Evolutionary conservation across 1,140 invertebrate species (phyloP).

Genomic region (Cephus cinctus): DNA sequence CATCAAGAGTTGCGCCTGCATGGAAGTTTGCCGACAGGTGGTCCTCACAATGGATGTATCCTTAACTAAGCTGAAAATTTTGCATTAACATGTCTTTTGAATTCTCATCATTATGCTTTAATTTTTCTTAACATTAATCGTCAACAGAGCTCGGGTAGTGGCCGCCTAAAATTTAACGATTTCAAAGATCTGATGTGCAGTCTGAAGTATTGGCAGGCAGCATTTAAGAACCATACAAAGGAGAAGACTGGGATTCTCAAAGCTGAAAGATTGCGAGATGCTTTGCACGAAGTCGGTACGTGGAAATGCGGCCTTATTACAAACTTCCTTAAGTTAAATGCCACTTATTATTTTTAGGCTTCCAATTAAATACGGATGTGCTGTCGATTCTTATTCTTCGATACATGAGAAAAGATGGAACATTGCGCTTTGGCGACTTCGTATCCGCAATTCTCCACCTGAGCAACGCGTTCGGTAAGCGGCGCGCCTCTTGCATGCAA

Average conservation of each 20-base stretch:
- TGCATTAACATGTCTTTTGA: conserved; percentile 3
- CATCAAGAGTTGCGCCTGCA: conserved; percentile 89
- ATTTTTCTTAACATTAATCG: conserved; percentile 46
- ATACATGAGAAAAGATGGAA: conserved; percentile 92
- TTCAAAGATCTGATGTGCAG: conserved; percentile 93
- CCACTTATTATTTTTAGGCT: conserved; percentile 58
- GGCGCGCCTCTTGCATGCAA: conserved; percentile 6
- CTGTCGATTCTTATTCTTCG: conserved; percentile 78
- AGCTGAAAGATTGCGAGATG: conserved; percentile 82
- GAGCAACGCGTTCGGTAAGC: conserved; percentile 83
- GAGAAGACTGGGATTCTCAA: conserved; percentile 88
- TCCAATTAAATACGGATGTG: conserved; percentile 81
- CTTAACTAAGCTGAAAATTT: conserved; percentile 32
- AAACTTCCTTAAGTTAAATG: conserved; percentile 6
- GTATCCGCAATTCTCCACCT: conserved; percentile 87
- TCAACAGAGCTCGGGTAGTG: conserved; percentile 72
- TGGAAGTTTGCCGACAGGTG: conserved; percentile 89
- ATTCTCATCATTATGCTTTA: too few relatives aligned
- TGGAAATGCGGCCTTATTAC: conserved; percentile 8
- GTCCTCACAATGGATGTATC: conserved; percentile 85
- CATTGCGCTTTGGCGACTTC: conserved; percentile 89
- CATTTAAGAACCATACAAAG: conserved; percentile 87
- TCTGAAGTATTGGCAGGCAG: conserved; percentile 86
- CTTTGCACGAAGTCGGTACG: conserved; percentile 77
- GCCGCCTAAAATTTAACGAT: conserved; percentile 79